These are phyloP conservation scores for Eupithecia dodoneata DNA, from an alignment of 2,888 invertebrate species.

Conservation along the genomic window DNA sequence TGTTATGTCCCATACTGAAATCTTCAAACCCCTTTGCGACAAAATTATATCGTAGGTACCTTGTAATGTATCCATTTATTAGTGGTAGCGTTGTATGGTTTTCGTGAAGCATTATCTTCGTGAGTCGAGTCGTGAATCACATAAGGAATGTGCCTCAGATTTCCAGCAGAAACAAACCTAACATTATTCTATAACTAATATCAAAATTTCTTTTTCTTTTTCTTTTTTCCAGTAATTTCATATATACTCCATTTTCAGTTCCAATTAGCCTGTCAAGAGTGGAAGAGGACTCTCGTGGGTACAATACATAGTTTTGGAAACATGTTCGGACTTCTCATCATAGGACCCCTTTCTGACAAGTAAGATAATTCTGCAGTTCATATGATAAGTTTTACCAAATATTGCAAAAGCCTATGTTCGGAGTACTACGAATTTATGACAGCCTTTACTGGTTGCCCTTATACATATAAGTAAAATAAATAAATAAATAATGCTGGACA, in stretches of 20 bases:
- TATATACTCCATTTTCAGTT: constrained; percentile 71
- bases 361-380: constrained; percentile 53
- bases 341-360: constrained; percentile 89
- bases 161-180: neutral
- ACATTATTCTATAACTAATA: neutral
- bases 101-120: neutral
- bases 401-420: neutral
- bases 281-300: constrained; percentile 89
- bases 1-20: too few species aligned
- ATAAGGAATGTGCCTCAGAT: neutral
- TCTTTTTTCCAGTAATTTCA: neutral
- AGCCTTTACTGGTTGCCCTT: too few species aligned
- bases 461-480: too few species aligned
- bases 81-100: neutral
- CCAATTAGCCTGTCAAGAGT: constrained; percentile 86
- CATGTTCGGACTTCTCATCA: constrained; percentile 87
- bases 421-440: too few species aligned
- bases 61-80: too few species aligned
- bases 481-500: too few species aligned
- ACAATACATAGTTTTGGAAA: constrained; percentile 88
- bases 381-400: neutral
- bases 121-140: neutral
- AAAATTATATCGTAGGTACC: too few species aligned
- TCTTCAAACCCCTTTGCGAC: too few species aligned
- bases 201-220: neutral